These are phyloP conservation scores for Silvanus unidentatus DNA, from an alignment of 2,888 invertebrate genomes.

Conservation along the genomic window DNA sequence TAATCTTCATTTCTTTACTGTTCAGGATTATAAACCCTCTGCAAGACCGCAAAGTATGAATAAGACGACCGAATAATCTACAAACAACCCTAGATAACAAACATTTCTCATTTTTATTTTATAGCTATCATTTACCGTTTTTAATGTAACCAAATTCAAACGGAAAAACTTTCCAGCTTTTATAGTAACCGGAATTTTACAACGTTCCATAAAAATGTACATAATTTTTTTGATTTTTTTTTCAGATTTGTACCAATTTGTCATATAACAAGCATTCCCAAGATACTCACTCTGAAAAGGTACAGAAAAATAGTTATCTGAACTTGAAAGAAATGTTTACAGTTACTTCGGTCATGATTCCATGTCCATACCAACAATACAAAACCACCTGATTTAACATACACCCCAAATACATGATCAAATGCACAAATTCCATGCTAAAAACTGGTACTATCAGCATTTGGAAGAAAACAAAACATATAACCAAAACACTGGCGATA, in stretches of 20 bases:
- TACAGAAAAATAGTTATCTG: neutral
- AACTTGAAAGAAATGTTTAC: neutral
- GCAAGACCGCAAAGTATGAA: conserved; percentile 11
- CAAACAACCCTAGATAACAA: conserved; percentile 41
- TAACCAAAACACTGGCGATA: conserved; percentile 14
- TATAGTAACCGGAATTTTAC: conserved; percentile 46
- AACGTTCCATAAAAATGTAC: conserved; percentile 46
- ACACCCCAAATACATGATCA: conserved; percentile 10
- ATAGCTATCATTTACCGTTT: conserved; percentile 17
- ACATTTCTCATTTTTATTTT: conserved; percentile 19
- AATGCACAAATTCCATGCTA: conserved; percentile 6
- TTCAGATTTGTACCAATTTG: conserved; percentile 40
- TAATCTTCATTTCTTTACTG: no score
- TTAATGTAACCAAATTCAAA: conserved; percentile 48
- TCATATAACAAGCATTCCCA: conserved; percentile 41
- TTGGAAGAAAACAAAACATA: conserved; percentile 16
- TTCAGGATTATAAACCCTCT: conserved; percentile 6
- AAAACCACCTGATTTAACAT: conserved; percentile 13
- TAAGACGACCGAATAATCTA: conserved; percentile 11
- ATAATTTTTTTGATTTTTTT: conserved; percentile 40
- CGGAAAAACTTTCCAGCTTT: conserved; percentile 46
- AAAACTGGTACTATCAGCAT: conserved; percentile 13
- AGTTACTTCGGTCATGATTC: conserved; percentile 14
- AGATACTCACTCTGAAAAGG: conserved; percentile 43
- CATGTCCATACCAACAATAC: conserved; percentile 16